phyloP scores from a whole-genome alignment of 2,888 invertebrate genomes.

The Eudasyphora cyanicolor region DNA sequence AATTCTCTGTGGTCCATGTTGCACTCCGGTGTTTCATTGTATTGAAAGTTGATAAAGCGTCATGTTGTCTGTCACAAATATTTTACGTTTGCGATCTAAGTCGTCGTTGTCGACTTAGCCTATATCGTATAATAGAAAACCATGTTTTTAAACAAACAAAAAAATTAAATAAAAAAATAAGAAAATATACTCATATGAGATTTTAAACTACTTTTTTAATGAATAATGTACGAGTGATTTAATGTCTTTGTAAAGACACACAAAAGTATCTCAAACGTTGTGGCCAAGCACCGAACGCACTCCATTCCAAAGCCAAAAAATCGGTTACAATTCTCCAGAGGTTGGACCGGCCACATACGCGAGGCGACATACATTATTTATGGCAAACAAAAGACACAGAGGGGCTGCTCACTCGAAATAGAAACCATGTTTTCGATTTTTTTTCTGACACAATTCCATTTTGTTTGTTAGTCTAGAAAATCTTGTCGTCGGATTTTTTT shows the following conservation, averaged over 20 bases:
- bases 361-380: background rate
- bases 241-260: constrained; percentile 49
- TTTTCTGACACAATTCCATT: constrained; percentile 13
- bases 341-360: constrained; percentile 6
- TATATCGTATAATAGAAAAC: background rate
- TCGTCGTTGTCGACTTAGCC: background rate
- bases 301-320: background rate
- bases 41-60: constrained; percentile 35
- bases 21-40: constrained; percentile 18
- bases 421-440: constrained; percentile 20
- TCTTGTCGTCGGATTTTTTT: background rate
- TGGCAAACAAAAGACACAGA: no score
- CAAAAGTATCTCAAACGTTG: background rate
- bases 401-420: background rate
- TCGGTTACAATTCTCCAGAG: constrained; percentile 38
- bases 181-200: constrained; percentile 18
- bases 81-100: background rate
- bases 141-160: constrained; percentile 7
- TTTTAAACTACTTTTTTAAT: constrained; percentile 21
- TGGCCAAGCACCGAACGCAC: background rate
- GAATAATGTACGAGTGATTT: constrained; percentile 47
- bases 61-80: constrained; percentile 51
- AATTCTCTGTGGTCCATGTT: background rate
- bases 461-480: background rate
- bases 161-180: constrained; percentile 1